These are phyloP conservation scores for Epinotia bilunana DNA, from an alignment of 2,888 invertebrate genomes.

Conservation along the genomic window DNA sequence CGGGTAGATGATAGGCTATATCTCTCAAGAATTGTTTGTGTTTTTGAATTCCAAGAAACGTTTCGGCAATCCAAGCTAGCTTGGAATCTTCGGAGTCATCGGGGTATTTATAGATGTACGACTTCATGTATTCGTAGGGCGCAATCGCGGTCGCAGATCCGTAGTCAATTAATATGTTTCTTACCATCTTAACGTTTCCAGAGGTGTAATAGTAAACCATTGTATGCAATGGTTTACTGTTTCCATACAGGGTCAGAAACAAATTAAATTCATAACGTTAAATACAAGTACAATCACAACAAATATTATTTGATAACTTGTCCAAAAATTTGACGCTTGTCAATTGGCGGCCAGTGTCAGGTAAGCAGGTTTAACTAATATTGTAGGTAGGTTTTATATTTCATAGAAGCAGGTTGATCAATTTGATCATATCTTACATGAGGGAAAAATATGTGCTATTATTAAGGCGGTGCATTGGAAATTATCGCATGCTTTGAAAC, in stretches of 20 bases:
- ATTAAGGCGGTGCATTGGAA: too few relatives aligned
- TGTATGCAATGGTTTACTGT: slow-evolving; percentile 48
- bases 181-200: slow-evolving; percentile 70
- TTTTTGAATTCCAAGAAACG: slow-evolving; percentile 71
- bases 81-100: slow-evolving; percentile 66
- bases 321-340: slow-evolving; percentile 11
- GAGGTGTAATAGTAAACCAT: slow-evolving; percentile 80
- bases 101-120: slow-evolving; percentile 72
- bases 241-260: slow-evolving; percentile 53
- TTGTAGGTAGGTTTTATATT: too few relatives aligned
- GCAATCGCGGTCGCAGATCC: slow-evolving; percentile 60
- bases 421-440: too few relatives aligned
- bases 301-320: slow-evolving; percentile 52
- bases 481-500: too few relatives aligned
- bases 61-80: slow-evolving; percentile 72
- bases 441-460: too few relatives aligned
- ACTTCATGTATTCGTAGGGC: slow-evolving; percentile 73
- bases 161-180: slow-evolving; percentile 69
- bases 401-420: too few relatives aligned
- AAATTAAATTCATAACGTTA: slow-evolving; percentile 60
- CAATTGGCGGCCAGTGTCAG: slow-evolving; percentile 8
- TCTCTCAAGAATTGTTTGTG: slow-evolving; percentile 65
- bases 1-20: slow-evolving; percentile 60
- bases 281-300: slow-evolving; percentile 52
- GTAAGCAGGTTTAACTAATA: slow-evolving; percentile 2